These are phyloP conservation scores for Vireo griseus DNA, from an alignment of 2,797 vertebrate genomes.

Conservation along the genomic window DNA sequence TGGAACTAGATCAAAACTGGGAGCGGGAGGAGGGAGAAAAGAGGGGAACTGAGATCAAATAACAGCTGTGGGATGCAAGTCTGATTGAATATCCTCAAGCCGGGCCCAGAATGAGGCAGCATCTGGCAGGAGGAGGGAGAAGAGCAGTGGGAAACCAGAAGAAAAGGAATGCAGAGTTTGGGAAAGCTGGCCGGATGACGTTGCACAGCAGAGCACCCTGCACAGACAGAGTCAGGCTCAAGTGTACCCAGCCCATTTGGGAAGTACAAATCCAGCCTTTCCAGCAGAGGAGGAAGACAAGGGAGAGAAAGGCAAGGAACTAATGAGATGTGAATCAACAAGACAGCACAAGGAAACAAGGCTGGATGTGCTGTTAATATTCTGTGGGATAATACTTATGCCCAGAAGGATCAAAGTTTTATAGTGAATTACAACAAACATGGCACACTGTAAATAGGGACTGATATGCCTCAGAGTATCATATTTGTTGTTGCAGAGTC, in stretches of 20 bases:
- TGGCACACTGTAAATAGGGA: neutral
- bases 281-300: neutral
- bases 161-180: neutral
- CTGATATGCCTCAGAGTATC: neutral
- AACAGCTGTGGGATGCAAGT: constrained; percentile 28
- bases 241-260: neutral
- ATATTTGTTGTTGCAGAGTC: neutral
- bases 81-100: neutral
- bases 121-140: neutral
- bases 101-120: neutral
- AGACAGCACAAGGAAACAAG: neutral
- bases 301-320: neutral
- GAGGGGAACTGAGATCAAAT: neutral
- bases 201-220: neutral
- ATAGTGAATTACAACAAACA: neutral
- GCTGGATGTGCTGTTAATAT: neutral
- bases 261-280: neutral
- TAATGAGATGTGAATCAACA: neutral
- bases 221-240: neutral
- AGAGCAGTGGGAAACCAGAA: neutral
- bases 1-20: constrained; percentile 38
- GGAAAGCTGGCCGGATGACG: neutral
- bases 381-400: neutral
- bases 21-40: neutral
- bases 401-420: neutral